Conservation (phyloP, 2,888 invertebrate species). For the Nemotelus pantherinus region DNA sequence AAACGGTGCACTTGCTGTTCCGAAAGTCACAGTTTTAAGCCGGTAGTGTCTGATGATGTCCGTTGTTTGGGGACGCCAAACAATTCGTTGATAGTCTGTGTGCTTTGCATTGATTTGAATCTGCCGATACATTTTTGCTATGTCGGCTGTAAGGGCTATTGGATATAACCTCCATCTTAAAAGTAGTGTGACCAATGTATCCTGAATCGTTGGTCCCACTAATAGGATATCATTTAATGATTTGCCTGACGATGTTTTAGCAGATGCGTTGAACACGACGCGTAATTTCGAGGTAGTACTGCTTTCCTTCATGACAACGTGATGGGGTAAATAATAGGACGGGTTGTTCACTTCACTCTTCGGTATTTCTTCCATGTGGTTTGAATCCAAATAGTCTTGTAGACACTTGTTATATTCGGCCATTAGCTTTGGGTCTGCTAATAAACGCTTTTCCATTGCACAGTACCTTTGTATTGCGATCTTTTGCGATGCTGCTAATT, state of each 20-base stretch:
- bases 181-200: conserved; percentile 47
- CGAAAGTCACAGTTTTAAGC: not conserved
- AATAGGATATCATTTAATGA: conserved; percentile 45
- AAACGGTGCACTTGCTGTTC: not conserved
- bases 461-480: not conserved
- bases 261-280: conserved; percentile 43
- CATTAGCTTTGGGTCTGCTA: conserved; percentile 5
- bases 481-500: not conserved
- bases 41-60: not conserved
- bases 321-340: conserved; percentile 51
- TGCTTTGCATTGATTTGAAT: not conserved
- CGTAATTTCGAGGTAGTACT: conserved; percentile 35
- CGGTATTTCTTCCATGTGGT: not conserved
- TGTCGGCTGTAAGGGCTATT: conserved; percentile 47
- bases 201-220: conserved; percentile 46
- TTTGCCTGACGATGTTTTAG: conserved; percentile 24
- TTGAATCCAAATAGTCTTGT: not conserved
- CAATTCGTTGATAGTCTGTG: conserved; percentile 29
- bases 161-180: not conserved
- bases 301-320: conserved; percentile 46
- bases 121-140: conserved; percentile 46
- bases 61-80: conserved; percentile 34
- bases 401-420: conserved; percentile 9
- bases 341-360: not conserved
- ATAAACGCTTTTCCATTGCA: not conserved